Percentiles rank a stretch among this genome's conserved stretches.
phyloP scores from a whole-genome alignment of 2,797 vertebrate genomes.

The Gymnodraco acuticeps region DNA sequence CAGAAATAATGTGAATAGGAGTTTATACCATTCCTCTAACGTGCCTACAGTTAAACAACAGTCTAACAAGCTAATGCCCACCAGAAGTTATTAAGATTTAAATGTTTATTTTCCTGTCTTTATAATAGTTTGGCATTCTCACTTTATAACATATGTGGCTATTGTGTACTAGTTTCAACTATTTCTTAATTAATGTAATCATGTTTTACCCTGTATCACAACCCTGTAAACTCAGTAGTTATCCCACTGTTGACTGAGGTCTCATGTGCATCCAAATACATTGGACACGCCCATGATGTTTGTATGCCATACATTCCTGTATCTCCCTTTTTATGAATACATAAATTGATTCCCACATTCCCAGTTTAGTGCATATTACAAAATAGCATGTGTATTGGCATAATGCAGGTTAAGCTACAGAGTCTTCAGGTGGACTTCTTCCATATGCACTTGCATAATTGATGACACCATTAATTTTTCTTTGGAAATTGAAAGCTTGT shows the following conservation, averaged over 20 bases:
- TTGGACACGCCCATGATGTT: slow-evolving; percentile 54
- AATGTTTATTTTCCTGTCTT: background rate
- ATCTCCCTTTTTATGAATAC: background rate
- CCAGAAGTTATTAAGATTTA: background rate
- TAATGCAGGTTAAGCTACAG: background rate
- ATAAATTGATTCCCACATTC: background rate
- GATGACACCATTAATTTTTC: slow-evolving; percentile 25
- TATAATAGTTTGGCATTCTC: background rate
- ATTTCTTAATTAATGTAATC: too few species aligned
- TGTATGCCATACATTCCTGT: background rate
- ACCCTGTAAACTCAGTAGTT: background rate
- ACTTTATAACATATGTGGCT: accelerated
- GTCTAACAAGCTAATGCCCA: background rate
- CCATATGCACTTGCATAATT: slow-evolving; percentile 45
- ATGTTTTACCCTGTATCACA: background rate
- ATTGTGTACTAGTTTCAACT: background rate
- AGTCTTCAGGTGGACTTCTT: background rate
- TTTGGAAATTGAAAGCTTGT: background rate
- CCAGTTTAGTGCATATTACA: background rate
- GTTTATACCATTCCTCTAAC: slow-evolving; percentile 8
- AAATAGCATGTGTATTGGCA: background rate
- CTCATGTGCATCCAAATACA: background rate
- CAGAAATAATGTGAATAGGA: too few species aligned
- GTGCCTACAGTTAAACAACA: background rate
- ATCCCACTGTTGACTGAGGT: slow-evolving; percentile 1